Evolutionary conservation across 2,888 invertebrate species (phyloP), one percentile per base, ranked within the genome.

Genomic region (Sesamia inferens): DNA sequence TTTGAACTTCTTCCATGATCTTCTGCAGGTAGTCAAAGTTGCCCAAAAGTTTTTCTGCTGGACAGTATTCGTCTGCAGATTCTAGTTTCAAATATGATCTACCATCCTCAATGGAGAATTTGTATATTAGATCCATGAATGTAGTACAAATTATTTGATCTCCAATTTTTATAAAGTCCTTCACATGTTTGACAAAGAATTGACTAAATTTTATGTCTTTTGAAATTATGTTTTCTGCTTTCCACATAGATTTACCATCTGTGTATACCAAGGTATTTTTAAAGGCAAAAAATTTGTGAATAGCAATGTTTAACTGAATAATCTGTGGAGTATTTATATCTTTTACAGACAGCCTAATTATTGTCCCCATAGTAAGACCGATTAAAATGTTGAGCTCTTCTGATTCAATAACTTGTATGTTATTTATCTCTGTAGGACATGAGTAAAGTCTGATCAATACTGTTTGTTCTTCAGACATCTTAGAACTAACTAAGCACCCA

Each of bases 191-290:
- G 0, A 94, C 79, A 85, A 92, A 91, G 14, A 92, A 87, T 74
- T 94, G 90, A 13, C 80, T 86, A 31, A 93, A 92, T 80, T 79
- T 85, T 42, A 91, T 80, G n/a, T 90, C 74, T 14, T 89, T 81
- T 5, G 88, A 81, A 68, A 90, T 90, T 64, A 86, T 80, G 31
- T 93, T 88, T 48, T 93, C 91, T 10, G 89, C 86, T 79, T 90
- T 93, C 95, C 95, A 96, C 90, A 95, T 88, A 22, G 91, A 88
- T 3, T 73, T 72, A 2, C 94, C 93, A 88, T 96, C 95, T 8
- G 95, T 91, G 74, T 94, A 96, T 65, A 95, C 70, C 10, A 94
- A 42, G 42, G 73, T 71, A 48, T 93, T 85, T 63, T 92, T 90
- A 2, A 79, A 57, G 0, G 80, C 39, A 1, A 87, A 11, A 74